Percentiles rank a stretch among this genome's conserved stretches.
These are phyloP conservation scores for Myrmecobius fasciatus DNA, from an alignment of 2,113 vertebrate genomes.

Conservation along the genomic window DNA sequence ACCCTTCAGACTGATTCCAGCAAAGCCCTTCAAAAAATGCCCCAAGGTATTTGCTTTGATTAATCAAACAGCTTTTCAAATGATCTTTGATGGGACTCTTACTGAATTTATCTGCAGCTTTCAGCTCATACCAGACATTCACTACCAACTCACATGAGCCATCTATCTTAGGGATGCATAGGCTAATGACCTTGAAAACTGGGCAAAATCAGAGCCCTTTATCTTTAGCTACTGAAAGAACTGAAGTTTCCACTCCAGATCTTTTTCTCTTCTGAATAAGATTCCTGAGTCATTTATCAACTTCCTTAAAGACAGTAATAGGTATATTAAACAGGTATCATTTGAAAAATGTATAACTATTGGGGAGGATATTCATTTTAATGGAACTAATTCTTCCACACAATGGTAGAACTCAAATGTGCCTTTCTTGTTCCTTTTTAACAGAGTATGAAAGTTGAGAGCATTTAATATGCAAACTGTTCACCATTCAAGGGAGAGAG, in stretches of 20 bases:
- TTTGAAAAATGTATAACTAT: constrained; percentile 39
- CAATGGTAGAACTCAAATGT: constrained; percentile 4
- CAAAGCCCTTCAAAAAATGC: not conserved
- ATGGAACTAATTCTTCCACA: constrained; percentile 39
- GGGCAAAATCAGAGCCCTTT: constrained; percentile 2
- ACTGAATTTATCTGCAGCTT: not conserved
- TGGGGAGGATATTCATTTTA: constrained; percentile 49
- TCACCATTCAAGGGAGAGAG: constrained; percentile 39
- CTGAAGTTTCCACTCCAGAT: not conserved
- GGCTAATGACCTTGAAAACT: not conserved
- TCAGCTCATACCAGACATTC: not conserved
- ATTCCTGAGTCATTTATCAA: constrained; percentile 36
- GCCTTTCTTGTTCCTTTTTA: constrained; percentile 10
- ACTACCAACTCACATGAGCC: not conserved
- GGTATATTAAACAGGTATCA: constrained; percentile 38
- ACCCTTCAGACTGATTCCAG: not conserved
- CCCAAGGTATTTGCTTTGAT: not conserved
- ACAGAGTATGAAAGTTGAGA: constrained; percentile 28
- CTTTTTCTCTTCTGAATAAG: constrained; percentile 49
- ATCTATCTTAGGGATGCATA: not conserved
- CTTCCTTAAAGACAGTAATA: constrained; percentile 50
- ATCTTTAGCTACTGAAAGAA: not conserved
- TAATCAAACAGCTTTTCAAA: constrained; percentile 7
- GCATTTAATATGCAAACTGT: constrained; percentile 53
- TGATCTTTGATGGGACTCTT: constrained; percentile 25